Base-by-base conservation (phyloP, 2,113 vertebrate genomes). In the Mobula hypostoma region DNA sequence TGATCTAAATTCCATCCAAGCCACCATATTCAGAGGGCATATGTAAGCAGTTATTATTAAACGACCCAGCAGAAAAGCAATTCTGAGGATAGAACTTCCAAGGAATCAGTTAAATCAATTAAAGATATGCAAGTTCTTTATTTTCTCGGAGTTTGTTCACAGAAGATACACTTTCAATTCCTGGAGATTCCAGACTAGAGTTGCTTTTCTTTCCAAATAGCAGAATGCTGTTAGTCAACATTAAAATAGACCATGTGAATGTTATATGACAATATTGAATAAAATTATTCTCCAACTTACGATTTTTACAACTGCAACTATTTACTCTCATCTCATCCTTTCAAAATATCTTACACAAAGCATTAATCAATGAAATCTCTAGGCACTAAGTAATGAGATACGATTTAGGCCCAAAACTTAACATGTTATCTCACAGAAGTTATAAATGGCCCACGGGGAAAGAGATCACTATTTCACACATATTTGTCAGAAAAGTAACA, bases 401-500 rank as follows among this genome's bases (percentile, higher is more conserved):
- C 61, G n/a, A 90, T 68, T 88, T 90, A 32, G 61, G 12, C 85
- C 61, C 58, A 90, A 90, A 15, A 68, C 85, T 90, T 90, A 90
- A 90, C 85, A 61, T 61, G 61, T 90, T 90, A 66, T 90, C n/a
- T 17, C 29, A 17, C n/a, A 32, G 58, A 3, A 78, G 77, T 95
- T 95, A 96, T 97, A 97, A 96, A 95, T 79, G 95, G 95, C 95
- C 94, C 63, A 95, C 94, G 95, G 92, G n/a, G 58, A 8, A n/a
- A 88, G 95, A 36, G 94, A 95, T 94, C 95, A 94, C 95, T 76
- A 66, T 94, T 83, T 94, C 70, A 95, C 94, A 94, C 94, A 94
- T 90, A 95, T 95, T 95, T 95, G 94, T 96, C 95, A 95, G 94
- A 94, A 94, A 95, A 95, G 5, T 95, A 96, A 97, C 96, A 96